Evolutionary conservation across 2,888 invertebrate genomes (phyloP).

Genomic region (Melipona bicolor): DNA sequence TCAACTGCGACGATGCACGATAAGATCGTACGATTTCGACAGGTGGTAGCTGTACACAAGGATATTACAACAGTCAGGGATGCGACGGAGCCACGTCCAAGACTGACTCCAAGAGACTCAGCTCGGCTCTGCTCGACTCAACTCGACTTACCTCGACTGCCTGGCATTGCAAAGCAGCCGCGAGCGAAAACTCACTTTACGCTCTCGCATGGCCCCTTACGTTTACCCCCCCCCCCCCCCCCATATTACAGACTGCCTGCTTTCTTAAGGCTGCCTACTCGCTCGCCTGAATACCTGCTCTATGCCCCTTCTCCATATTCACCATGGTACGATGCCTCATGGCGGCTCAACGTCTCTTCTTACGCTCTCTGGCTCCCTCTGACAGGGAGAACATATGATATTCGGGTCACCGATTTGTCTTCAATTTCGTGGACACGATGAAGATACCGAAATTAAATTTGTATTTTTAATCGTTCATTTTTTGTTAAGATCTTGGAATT

Average conservation of each 20-base stretch:
- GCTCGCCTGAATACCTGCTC: constrained; percentile 58
- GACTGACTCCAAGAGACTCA: constrained; percentile 62
- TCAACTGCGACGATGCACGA: constrained; percentile 22
- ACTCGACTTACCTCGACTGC: constrained; percentile 59
- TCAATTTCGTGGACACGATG: background rate
- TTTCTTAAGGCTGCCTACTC: constrained; percentile 63
- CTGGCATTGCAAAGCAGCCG: constrained; percentile 64
- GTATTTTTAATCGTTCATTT: background rate
- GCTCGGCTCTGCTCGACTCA: constrained; percentile 57
- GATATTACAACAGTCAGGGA: constrained; percentile 58
- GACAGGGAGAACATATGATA: constrained; percentile 35
- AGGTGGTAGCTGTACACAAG: constrained; percentile 50
- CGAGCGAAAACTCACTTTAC: constrained; percentile 70
- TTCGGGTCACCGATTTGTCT: constrained; percentile 45
- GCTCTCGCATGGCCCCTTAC: constrained; percentile 61
- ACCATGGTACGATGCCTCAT: background rate
- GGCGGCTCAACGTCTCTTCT: constrained; percentile 36
- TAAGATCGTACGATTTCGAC: constrained; percentile 45
- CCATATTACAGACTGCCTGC: constrained; percentile 59
- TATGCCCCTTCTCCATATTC: constrained; percentile 11
- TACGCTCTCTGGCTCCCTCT: constrained; percentile 52
- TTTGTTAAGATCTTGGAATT: background rate
- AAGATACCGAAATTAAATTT: background rate
- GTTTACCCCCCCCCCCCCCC: constrained; percentile 51
- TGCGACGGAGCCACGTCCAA: constrained; percentile 67